Evolutionary conservation across 2,113 vertebrate species (phyloP).

Genomic region (Bothrops jararaca): DNA sequence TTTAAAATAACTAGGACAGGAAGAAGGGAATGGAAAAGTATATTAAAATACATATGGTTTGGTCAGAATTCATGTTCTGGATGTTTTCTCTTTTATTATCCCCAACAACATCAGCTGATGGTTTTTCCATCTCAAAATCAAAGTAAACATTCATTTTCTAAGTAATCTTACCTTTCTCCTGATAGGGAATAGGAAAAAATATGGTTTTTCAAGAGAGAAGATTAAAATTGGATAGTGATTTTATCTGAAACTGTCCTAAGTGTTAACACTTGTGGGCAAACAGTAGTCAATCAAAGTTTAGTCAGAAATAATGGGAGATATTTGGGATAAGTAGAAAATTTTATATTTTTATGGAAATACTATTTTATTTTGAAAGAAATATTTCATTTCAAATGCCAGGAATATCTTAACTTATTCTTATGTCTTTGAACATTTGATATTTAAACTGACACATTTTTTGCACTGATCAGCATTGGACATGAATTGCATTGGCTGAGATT

Average conservation of each 20-base stretch:
- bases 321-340: neutral
- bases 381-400: neutral
- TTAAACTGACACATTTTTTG: conserved; percentile 13
- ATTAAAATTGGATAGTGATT: conserved; percentile 24
- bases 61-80: conserved; percentile 8
- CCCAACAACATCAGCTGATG: neutral
- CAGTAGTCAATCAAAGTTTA: neutral
- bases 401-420: conserved; percentile 5
- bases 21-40: neutral
- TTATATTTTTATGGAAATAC: neutral
- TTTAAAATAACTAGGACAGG: neutral
- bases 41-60: conserved; percentile 29
- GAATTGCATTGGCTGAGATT: neutral
- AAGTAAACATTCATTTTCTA: neutral
- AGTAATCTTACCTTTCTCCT: neutral
- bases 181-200: conserved; percentile 20
- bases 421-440: neutral
- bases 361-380: neutral
- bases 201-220: neutral
- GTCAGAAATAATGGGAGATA: neutral
- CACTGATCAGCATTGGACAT: neutral
- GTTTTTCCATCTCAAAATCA: neutral
- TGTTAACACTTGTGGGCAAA: neutral
- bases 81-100: conserved; percentile 15
- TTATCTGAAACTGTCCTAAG: neutral